Evolutionary conservation across 2,113 vertebrate species (phyloP).

Genomic region (Labrus mixtus): DNA sequence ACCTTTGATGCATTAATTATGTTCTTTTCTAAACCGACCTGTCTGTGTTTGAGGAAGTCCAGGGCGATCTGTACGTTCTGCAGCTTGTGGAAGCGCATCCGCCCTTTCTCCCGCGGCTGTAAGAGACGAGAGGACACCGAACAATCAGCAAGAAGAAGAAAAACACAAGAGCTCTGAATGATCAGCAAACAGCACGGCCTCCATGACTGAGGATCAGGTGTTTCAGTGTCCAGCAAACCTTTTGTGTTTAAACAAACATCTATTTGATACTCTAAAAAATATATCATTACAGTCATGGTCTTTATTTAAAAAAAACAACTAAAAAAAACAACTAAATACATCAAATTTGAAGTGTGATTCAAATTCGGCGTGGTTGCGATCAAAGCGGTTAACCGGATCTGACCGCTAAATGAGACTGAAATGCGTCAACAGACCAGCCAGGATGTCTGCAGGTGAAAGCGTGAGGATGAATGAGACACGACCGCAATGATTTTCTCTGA

Average conservation of each 20-base stretch:
- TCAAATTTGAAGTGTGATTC: constrained; percentile 62
- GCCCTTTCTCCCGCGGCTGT: constrained; percentile 95
- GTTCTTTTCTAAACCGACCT: constrained; percentile 78
- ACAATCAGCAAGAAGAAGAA: constrained; percentile 10
- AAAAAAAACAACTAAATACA: constrained; percentile 5
- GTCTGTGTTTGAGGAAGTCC: constrained; percentile 95
- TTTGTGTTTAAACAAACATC: constrained; percentile 10
- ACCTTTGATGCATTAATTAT: background rate
- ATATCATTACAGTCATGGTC: constrained; percentile 47
- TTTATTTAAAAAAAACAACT: constrained; percentile 22
- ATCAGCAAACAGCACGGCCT: constrained; percentile 20
- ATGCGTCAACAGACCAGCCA: constrained; percentile 55
- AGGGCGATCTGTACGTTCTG: constrained; percentile 98
- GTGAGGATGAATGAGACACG: constrained; percentile 51
- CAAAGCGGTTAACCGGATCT: constrained; percentile 23
- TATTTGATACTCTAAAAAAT: background rate
- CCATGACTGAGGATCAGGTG: constrained; percentile 48
- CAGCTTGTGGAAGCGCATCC: constrained; percentile 98
- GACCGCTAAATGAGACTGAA: constrained; percentile 27
- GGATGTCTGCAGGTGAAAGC: constrained; percentile 62
- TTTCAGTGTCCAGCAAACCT: constrained; percentile 22
- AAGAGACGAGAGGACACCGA: constrained; percentile 16
- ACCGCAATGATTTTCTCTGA: background rate
- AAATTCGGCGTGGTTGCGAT: constrained; percentile 50
- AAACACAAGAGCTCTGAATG: background rate